These are phyloP conservation scores for Alsophila aescularia DNA, from an alignment of 2,888 invertebrate species.

Conservation along the genomic window DNA sequence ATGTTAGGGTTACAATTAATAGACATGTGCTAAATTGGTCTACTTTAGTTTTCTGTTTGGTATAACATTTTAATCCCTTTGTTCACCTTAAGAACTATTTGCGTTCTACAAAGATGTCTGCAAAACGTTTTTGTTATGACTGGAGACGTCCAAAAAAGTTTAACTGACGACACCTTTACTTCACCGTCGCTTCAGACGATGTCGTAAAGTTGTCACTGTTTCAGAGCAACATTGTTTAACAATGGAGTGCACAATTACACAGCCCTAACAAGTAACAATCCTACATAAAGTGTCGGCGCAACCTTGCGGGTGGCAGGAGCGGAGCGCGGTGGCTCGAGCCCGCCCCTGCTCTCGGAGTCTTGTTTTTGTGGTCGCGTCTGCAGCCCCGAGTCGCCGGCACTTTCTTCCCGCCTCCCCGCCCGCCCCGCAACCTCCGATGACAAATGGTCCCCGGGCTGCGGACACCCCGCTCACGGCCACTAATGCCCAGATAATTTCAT, in stretches of 20 bases:
- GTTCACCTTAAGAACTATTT: neutral
- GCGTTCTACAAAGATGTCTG: neutral
- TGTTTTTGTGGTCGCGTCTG: constrained; percentile 83
- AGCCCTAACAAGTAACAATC: constrained; percentile 49
- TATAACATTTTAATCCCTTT: no score
- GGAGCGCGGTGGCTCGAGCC: constrained; percentile 64
- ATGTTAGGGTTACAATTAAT: neutral
- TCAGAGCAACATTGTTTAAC: constrained; percentile 48
- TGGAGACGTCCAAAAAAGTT: constrained; percentile 15
- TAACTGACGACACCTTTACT: constrained; percentile 27
- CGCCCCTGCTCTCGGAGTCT: constrained; percentile 74
- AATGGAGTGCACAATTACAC: constrained; percentile 46
- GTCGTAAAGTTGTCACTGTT: constrained; percentile 36
- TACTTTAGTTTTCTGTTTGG: no score
- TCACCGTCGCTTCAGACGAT: constrained; percentile 28
- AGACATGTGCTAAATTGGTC: no score
- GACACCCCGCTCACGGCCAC: constrained; percentile 67
- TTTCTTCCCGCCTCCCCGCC: constrained; percentile 64
- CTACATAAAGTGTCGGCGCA: constrained; percentile 52
- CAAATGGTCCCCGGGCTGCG: constrained; percentile 75
- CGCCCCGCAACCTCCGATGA: constrained; percentile 69
- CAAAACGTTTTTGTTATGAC: neutral
- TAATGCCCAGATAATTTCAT: constrained; percentile 83
- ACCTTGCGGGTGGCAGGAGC: constrained; percentile 64
- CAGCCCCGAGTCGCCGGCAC: constrained; percentile 75